Percentiles rank a stretch among this genome's conserved stretches.
Evolutionary conservation across 2,113 vertebrate genomes (phyloP).

Genomic region (Cnemophilus loriae): DNA sequence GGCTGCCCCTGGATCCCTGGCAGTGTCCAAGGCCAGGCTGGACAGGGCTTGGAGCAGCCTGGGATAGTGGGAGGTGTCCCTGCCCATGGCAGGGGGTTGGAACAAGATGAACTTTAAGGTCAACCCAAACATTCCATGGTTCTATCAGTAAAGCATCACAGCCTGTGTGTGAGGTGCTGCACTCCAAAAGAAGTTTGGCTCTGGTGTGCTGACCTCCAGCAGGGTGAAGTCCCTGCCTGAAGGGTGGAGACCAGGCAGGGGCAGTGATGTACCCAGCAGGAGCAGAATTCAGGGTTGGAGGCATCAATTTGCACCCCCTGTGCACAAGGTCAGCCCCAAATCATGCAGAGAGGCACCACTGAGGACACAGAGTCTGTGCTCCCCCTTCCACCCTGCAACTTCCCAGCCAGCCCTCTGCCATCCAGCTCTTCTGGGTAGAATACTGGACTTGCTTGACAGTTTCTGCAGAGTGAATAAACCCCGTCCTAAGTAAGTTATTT

Average conservation of each 20-base stretch:
- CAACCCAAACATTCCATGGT: background rate
- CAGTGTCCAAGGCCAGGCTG: background rate
- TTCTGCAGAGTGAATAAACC: background rate
- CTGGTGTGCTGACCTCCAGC: background rate
- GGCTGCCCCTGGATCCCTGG: background rate
- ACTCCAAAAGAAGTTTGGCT: background rate
- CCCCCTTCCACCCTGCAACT: background rate
- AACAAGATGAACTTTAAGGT: background rate
- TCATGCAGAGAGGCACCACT: fast-evolving
- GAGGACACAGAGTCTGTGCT: background rate
- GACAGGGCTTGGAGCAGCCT: background rate
- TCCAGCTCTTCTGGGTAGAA: background rate
- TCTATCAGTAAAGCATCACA: background rate
- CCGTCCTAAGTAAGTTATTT: background rate
- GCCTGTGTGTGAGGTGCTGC: background rate
- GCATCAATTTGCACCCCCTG: fast-evolving
- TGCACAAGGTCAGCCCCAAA: too few species aligned
- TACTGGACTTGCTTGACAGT: background rate
- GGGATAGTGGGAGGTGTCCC: background rate
- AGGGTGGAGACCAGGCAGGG: background rate
- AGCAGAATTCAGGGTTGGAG: background rate
- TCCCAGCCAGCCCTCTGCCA: background rate
- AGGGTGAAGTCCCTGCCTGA: background rate
- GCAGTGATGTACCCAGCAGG: background rate
- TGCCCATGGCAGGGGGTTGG: background rate